phyloP scores from a whole-genome alignment of 37 sponge, comb jelly and placozoan genomes.

The Haliclona indistincta region DNA sequence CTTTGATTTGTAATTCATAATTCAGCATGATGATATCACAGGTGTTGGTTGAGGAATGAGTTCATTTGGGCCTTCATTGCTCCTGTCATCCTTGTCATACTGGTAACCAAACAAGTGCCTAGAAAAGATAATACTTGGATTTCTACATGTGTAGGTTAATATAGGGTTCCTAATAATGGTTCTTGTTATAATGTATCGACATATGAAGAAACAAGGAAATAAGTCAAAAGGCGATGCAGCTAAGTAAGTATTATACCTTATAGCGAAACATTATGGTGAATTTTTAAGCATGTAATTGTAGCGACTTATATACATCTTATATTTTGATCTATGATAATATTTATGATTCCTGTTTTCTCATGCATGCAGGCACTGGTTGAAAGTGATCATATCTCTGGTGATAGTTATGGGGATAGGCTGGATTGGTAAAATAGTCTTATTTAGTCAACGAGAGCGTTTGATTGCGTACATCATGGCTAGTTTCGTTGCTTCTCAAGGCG shows the following conservation, averaged over 20 bases:
- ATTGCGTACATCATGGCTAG: conserved; percentile 43
- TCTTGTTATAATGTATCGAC: conserved; percentile 23
- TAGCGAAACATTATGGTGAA: no score
- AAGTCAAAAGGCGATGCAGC: conserved; percentile 1
- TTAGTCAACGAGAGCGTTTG: conserved; percentile 22
- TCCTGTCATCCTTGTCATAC: conserved; percentile 64
- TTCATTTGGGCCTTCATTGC: conserved; percentile 65
- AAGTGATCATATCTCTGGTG: no score
- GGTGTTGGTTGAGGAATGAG: conserved; percentile 63
- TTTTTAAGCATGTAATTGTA: no score
- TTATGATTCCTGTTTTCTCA: background rate
- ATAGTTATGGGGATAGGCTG: conserved; percentile 60
- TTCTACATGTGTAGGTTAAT: no score
- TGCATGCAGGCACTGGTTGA: no score
- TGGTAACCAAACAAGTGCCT: no score
- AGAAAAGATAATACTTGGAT: no score
- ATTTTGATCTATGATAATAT: background rate
- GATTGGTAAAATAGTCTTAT: conserved; percentile 44
- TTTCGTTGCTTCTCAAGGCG: no score
- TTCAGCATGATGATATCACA: no score
- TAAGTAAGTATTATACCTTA: no score
- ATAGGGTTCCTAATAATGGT: conserved; percentile 59
- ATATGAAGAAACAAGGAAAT: background rate
- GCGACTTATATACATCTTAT: background rate
- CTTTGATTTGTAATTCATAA: no score